Evolutionary conservation across 1,140 invertebrate species (phyloP), one percentile per base, ranked within the genome.

Genomic region (Microplitis demolitor): DNA sequence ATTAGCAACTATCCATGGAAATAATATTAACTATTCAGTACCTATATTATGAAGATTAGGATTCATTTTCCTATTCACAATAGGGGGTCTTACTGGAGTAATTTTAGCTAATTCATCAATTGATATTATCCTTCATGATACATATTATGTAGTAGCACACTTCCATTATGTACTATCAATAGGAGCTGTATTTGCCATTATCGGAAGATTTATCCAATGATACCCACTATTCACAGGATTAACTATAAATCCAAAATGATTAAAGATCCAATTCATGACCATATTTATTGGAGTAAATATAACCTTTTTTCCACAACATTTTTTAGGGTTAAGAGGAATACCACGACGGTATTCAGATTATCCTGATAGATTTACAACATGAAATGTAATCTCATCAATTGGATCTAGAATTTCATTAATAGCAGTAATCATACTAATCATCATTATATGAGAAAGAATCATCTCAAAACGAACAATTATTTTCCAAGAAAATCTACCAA

Each of bases 291-390:
- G 91, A 71, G 90, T 92, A 76, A 93, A 93, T 88, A 76, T 93
- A 88, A 93, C 91, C n/a, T 93, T 93, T 85, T 93, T 93, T 51
- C 91, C 92, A 24, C 90, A 93, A 88, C 91, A 93, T 88, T 94
- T 93, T 83, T 87, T 93, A 89, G 92, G 92, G 31, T 84, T 93
- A 87, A 87, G 87, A 54, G 92, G 92, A 1, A 93, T 93, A 87
- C 93, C 93, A 51, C 91, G 92, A 66, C 91, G 92, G 51, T 92
- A 92, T 76, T 90, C 90, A 45, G 92, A 94, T 84, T 94, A 93
- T 74, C 90, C 91, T 4, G 91, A 93, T 87, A 82, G 82, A 68
- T 93, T 86, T 82, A 83, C 83, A 69, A 76, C 82, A 74, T 92
- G 91, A 90, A 93, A 93, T 89, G 80, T 89, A 76, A 76, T 92